Evolutionary conservation across 92 coral and sea anemone genomes (phyloP).

Genomic region (Porites lobata): DNA sequence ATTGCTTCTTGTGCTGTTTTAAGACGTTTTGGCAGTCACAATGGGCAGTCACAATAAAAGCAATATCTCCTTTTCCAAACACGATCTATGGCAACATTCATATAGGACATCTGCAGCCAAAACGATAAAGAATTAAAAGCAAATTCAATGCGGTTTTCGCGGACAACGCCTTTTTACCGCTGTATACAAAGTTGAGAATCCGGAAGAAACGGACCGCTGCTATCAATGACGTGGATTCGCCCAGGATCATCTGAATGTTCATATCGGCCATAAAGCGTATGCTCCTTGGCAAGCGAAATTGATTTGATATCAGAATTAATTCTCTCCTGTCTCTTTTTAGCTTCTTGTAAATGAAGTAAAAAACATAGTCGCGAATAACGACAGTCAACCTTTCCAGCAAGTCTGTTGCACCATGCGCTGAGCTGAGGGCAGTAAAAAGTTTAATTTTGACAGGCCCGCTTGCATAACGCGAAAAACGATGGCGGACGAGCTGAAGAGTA

Average conservation of each 20-base stretch:
- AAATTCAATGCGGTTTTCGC: background rate
- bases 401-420: conserved; percentile 62
- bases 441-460: too few relatives aligned
- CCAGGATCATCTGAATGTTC: conserved; percentile 70
- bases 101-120: too few relatives aligned
- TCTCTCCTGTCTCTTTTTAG: background rate
- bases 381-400: conserved; percentile 63
- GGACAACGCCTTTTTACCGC: conserved; percentile 6
- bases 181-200: conserved; percentile 61
- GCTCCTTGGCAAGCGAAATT: conserved; percentile 71
- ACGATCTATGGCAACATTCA: too few relatives aligned
- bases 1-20: too few relatives aligned
- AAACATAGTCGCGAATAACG: conserved; percentile 66
- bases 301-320: background rate
- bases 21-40: too few relatives aligned
- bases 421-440: background rate
- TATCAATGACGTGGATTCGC: conserved; percentile 68
- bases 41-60: conserved; percentile 3
- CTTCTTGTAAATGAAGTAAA: conserved; percentile 65
- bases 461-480: too few relatives aligned
- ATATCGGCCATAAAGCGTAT: conserved; percentile 79
- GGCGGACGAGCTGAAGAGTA: background rate
- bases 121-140: too few relatives aligned
- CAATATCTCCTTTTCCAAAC: conserved; percentile 6
- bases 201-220: conserved; percentile 70